A percentile compares a stretch with the other conserved stretches of the same genome.
These are phyloP conservation scores for Phortica magna DNA, from an alignment of 2,888 invertebrate species.

Conservation along the genomic window DNA sequence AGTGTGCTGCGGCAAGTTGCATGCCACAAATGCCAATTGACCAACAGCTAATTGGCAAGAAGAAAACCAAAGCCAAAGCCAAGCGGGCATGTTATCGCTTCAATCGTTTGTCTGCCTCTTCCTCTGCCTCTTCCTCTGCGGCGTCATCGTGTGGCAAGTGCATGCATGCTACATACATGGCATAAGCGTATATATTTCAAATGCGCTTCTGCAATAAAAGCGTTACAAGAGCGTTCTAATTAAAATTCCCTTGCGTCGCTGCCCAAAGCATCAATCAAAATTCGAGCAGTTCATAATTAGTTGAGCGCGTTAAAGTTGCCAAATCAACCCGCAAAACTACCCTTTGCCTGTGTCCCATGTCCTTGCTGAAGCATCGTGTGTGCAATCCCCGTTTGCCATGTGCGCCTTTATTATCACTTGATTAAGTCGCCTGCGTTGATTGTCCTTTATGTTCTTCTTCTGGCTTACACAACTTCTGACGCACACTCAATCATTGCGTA, in stretches of 20 bases:
- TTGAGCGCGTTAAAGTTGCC: neutral
- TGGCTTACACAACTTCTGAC: neutral
- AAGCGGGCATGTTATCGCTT: conserved; percentile 28
- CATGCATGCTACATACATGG: conserved; percentile 17
- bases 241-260: conserved; percentile 58
- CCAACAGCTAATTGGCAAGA: conserved; percentile 52
- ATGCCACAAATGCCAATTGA: neutral
- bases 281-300: conserved; percentile 43
- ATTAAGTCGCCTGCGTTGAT: conserved; percentile 25
- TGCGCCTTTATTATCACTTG: conserved; percentile 21
- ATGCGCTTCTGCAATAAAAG: neutral
- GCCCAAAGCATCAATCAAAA: conserved; percentile 59
- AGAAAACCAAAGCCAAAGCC: neutral
- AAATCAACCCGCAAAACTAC: neutral
- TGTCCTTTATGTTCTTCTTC: neutral
- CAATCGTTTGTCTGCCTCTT: neutral
- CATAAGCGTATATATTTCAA: conserved; percentile 2
- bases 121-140: too few species aligned
- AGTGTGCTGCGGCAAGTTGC: neutral
- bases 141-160: conserved; percentile 27
- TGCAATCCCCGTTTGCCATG: neutral
- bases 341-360: neutral
- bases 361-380: neutral
- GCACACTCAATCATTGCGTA: conserved; percentile 31
- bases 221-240: conserved; percentile 64